phyloP scores from a whole-genome alignment of 2,797 vertebrate genomes.

The Anableps anableps region DNA sequence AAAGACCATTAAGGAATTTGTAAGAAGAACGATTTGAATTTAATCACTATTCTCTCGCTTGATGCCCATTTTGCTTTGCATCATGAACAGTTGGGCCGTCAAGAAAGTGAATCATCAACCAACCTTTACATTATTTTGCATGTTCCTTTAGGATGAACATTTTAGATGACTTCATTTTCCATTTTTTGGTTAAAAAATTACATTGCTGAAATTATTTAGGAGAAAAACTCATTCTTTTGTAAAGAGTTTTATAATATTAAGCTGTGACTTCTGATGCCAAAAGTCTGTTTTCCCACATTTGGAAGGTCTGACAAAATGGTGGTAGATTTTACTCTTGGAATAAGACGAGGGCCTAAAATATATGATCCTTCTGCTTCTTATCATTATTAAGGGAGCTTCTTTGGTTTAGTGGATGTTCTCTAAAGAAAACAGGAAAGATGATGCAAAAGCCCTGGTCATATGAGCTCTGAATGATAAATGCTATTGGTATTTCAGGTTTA shows the following conservation, averaged over 20 bases:
- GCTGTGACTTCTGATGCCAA: not conserved
- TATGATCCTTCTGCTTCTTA: not conserved
- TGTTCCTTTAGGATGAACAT: too few relatives aligned
- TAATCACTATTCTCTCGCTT: too few relatives aligned
- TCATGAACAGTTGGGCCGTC: not conserved
- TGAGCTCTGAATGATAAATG: not conserved
- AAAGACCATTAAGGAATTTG: not conserved
- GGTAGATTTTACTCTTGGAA: too few relatives aligned
- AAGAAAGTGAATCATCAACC: too few relatives aligned
- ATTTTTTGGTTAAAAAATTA: too few relatives aligned
- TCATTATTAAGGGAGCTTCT: too few relatives aligned
- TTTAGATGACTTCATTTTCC: too few relatives aligned
- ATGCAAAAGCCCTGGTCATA: not conserved
- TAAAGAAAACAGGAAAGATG: too few relatives aligned
- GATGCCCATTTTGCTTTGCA: too few relatives aligned
- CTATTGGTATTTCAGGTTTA: not conserved
- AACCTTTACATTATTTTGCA: too few relatives aligned
- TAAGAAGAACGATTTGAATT: not conserved
- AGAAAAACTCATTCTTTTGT: too few relatives aligned
- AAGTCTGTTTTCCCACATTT: not conserved
- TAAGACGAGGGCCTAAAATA: not conserved
- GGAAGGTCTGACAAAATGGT: not conserved
- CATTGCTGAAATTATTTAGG: too few relatives aligned
- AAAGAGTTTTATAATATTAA: not conserved
- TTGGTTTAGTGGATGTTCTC: not conserved